A percentile compares a stretch with the other conserved stretches of the same genome.
Conservation (phyloP, 2,797 vertebrate genomes). For the Mormyrus hasselquistii region DNA sequence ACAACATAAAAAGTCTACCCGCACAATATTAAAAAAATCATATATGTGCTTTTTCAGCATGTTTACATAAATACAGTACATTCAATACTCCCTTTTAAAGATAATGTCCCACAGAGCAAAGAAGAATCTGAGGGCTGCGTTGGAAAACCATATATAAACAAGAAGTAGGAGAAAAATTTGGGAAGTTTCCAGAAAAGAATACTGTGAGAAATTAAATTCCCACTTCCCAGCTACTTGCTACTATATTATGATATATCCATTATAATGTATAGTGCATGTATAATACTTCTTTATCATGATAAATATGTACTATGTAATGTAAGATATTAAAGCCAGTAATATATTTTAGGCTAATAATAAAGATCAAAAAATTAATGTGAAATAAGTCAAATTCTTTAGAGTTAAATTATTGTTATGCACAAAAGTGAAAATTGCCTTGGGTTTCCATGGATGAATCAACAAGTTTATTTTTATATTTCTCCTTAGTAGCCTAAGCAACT, state of each 20-base stretch:
- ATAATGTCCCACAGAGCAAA: neutral
- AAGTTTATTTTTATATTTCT: neutral
- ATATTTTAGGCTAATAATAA: neutral
- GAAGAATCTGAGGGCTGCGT: neutral
- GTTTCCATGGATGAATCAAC: neutral
- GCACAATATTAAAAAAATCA: neutral
- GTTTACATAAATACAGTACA: slow-evolving; percentile 1
- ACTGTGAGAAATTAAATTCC: neutral
- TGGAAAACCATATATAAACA: slow-evolving; percentile 3
- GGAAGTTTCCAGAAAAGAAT: neutral
- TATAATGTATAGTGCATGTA: neutral
- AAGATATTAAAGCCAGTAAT: neutral
- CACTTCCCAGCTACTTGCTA: neutral
- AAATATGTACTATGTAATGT: neutral
- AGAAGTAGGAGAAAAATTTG: neutral
- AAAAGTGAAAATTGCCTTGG: neutral
- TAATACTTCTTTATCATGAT: neutral
- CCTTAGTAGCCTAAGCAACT: neutral
- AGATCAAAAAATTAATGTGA: neutral
- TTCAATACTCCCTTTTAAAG: neutral
- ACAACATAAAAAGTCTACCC: neutral
- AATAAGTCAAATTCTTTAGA: neutral
- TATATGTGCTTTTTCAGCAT: neutral
- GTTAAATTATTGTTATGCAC: neutral
- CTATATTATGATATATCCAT: neutral